These are phyloP conservation scores for Chunga burmeisteri DNA, from an alignment of 2,113 vertebrate species.

Conservation along the genomic window DNA sequence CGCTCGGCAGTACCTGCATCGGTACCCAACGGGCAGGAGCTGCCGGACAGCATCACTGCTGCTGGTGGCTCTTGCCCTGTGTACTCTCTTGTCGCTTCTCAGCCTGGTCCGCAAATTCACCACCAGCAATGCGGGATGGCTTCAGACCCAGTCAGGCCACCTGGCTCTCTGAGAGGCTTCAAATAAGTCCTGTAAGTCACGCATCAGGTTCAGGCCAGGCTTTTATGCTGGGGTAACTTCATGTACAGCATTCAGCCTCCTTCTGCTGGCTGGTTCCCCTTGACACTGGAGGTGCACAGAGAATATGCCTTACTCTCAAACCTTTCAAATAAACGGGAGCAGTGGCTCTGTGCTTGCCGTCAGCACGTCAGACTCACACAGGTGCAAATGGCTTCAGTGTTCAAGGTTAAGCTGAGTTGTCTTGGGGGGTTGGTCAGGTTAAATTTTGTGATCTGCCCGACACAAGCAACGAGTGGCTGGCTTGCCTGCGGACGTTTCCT, in stretches of 20 bases:
- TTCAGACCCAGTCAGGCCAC: not conserved
- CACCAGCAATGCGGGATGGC: not conserved
- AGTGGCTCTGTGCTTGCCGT: not conserved
- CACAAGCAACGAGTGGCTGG: not conserved
- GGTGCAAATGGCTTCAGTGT: not conserved
- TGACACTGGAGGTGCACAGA: rapidly evolving
- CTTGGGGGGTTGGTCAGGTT: not conserved
- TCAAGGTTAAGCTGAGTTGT: not conserved
- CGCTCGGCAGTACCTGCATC: not conserved
- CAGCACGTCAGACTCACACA: not conserved
- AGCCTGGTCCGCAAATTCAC: not conserved
- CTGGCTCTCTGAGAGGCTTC: not conserved
- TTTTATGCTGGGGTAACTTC: not conserved
- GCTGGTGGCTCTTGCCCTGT: not conserved
- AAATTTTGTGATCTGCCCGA: not conserved
- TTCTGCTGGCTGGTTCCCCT: not conserved
- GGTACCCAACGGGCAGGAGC: rapidly evolving
- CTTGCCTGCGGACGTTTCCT: not conserved
- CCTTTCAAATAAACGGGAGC: not conserved
- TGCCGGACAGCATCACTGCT: not conserved
- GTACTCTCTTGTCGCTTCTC: not conserved
- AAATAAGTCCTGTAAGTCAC: not conserved
- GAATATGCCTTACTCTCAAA: not conserved
- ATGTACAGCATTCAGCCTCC: not conserved
- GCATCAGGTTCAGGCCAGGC: not conserved